Conservation (phyloP, 2,797 vertebrate genomes). For the Girardinus metallicus region DNA sequence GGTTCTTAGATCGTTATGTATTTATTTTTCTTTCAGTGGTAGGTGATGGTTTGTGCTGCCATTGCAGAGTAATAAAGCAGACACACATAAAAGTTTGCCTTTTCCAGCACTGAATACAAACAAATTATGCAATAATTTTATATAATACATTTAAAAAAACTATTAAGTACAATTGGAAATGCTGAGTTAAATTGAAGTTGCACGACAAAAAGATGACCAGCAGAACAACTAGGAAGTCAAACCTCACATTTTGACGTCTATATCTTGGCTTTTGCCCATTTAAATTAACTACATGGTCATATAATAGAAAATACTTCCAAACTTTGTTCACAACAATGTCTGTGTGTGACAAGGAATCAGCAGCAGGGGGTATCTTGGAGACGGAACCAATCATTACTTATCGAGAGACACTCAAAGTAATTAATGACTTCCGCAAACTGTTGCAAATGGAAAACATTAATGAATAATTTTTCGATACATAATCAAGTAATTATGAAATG, state of each 20-base stretch:
- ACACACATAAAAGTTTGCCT: background rate
- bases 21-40: constrained; percentile 1
- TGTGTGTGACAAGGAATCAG: constrained; percentile 52
- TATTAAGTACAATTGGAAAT: background rate
- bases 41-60: background rate
- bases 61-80: background rate
- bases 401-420: constrained; percentile 79
- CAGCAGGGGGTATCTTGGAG: constrained; percentile 57
- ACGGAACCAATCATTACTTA: constrained; percentile 78
- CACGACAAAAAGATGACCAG: background rate
- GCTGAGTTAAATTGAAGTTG: background rate
- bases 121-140: background rate
- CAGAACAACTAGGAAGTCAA: background rate
- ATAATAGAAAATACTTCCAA: constrained; percentile 42
- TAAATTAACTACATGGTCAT: constrained; percentile 35
- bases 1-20: background rate
- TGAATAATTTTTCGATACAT: constrained; percentile 84
- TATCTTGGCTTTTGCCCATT: constrained; percentile 2
- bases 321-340: constrained; percentile 53
- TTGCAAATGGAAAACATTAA: constrained; percentile 82
- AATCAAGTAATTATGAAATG: constrained; percentile 86
- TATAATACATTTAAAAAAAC: background rate
- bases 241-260: background rate
- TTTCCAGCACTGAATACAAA: constrained; percentile 10
- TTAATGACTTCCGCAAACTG: constrained; percentile 82